Evolutionary conservation across 2,797 vertebrate species (phyloP), one percentile per base, ranked within the genome.

Genomic region (Cyclopterus lumpus): DNA sequence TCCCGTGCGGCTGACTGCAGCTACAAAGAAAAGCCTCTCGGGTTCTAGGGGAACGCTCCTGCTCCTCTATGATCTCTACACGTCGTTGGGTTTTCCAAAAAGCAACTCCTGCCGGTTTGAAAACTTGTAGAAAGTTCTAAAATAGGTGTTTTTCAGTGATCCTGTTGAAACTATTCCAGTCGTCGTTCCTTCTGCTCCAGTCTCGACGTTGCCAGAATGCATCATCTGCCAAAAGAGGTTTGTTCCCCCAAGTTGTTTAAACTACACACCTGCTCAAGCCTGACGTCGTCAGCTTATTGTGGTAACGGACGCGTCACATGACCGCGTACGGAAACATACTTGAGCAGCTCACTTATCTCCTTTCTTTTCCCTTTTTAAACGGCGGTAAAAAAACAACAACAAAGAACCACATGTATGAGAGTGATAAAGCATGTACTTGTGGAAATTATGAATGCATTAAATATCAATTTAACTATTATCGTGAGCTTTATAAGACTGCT

Each of bases 1-100:
- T 46, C 30, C 61, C 32, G 34, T 64, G 28, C 1, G 36, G 67
- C 75, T 67, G 70, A 73, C 42, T 15, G 44, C 69, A 61, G 30
- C 49, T 48, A 32, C 32, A 34, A 30, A 59, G 40, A 26, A 72
- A 64, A 57, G 48, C 34, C 15, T 40, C 57, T 44, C 64, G 44
- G 66, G 67, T 30, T 74, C 81, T 6, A 10, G 14, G 10, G 36
- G 38, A 55, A 48, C 30, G 46, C 32, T 74, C 20, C 62, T n/a
- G 5, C 67, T 72, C n/a, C 18, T 57, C 15, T 15, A 11, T 30
- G 15, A 59, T 36, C 32, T 67, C 12, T 6, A 12, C 38, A 69
- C 24, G 3, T 28, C 24, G 3, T 28, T 30, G 32, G 12, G 24
- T 73, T 62, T 74, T 61, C 68, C 53, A 77, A 26, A 38, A 73